Conservation (phyloP, 2,888 invertebrate species). For the Atrina japonica region DNA sequence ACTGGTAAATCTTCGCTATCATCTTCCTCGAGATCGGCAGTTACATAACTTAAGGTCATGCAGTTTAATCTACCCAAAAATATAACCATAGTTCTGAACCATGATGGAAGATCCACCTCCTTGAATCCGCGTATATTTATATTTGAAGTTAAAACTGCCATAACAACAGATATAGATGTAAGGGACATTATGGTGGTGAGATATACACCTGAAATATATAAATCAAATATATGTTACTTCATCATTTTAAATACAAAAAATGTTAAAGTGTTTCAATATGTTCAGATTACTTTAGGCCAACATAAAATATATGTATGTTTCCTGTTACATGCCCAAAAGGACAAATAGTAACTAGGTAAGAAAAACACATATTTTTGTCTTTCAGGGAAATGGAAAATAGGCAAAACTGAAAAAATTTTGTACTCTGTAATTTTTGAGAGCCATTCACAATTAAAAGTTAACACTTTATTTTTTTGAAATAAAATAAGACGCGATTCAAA, state of each 20-base stretch:
- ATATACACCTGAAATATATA: constrained; percentile 75
- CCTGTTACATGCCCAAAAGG: too few relatives aligned
- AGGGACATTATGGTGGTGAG: constrained; percentile 80
- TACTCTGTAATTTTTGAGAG: too few relatives aligned
- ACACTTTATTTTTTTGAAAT: too few relatives aligned
- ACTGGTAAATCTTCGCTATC: not conserved
- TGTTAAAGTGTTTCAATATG: not conserved
- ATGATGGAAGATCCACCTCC: constrained; percentile 60
- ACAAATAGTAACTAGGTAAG: too few relatives aligned
- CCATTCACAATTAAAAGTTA: too few relatives aligned
- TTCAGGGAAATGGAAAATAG: too few relatives aligned
- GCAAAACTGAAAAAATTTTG: too few relatives aligned
- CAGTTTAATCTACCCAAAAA: constrained; percentile 62
- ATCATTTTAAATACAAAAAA: too few relatives aligned
- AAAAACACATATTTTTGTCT: too few relatives aligned
- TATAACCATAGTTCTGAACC: constrained; percentile 50
- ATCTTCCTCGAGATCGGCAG: not conserved
- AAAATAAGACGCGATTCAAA: too few relatives aligned
- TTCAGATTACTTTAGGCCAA: too few relatives aligned
- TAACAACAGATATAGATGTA: constrained; percentile 78
- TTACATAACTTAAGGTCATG: constrained; percentile 58
- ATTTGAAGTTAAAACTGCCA: constrained; percentile 80
- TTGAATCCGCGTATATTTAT: constrained; percentile 76
- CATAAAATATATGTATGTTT: too few relatives aligned
- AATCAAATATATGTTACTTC: not conserved